phyloP scores from a whole-genome alignment of 2,888 invertebrate species.

The Acleris literana region DNA sequence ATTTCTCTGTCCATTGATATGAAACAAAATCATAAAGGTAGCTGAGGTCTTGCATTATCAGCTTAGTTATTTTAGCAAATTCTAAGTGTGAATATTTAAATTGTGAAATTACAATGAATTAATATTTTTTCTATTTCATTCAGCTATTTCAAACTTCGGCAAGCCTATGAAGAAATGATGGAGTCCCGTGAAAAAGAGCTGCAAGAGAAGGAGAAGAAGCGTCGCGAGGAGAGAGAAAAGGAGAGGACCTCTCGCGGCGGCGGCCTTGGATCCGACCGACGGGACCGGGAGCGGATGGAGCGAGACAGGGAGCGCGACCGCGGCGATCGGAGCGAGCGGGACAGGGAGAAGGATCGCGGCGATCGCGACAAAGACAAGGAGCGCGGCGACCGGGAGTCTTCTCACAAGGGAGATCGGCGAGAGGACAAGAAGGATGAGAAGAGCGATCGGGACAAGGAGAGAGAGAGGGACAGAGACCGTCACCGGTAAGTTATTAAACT shows the following conservation, averaged over 20 bases:
- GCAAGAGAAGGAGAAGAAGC: constrained; percentile 81
- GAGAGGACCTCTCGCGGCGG: constrained; percentile 67
- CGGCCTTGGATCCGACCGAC: constrained; percentile 68
- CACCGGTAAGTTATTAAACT: constrained; percentile 29
- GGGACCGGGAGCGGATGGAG: constrained; percentile 75
- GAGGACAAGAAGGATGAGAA: constrained; percentile 44
- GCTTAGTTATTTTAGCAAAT: no score
- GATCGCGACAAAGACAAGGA: constrained; percentile 59
- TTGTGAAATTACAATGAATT: no score
- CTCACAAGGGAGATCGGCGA: constrained; percentile 47
- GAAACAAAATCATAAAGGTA: no score
- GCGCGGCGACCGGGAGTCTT: constrained; percentile 21
- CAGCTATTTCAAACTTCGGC: constrained; percentile 86
- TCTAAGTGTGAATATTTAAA: no score
- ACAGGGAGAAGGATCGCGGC: constrained; percentile 62
- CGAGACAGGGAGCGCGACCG: constrained; percentile 69
- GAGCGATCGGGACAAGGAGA: constrained; percentile 42
- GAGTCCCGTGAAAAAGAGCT: constrained; percentile 84
- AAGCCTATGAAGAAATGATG: constrained; percentile 87
- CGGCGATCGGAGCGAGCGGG: constrained; percentile 35
- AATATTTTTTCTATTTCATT: constrained; percentile 18
- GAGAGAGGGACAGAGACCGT: constrained; percentile 47
- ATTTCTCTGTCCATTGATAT: no score
- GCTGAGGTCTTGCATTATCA: no score
- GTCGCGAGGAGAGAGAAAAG: constrained; percentile 74